A percentile compares a stretch with the other conserved stretches of the same genome.
phyloP scores from a whole-genome alignment of 1,140 invertebrate genomes.

The Zaprionus taronus region DNA sequence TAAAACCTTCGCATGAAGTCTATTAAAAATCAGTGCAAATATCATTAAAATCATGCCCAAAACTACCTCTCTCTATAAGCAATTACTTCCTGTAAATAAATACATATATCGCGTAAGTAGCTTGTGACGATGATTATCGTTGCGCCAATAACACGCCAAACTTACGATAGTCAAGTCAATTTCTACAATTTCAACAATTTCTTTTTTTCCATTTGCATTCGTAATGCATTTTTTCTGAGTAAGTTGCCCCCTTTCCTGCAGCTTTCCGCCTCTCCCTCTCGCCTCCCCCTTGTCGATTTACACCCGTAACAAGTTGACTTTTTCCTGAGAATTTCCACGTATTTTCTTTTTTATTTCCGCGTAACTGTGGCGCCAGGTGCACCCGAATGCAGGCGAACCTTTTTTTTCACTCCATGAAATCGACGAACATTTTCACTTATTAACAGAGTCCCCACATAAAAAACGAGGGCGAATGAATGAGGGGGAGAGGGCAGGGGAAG shows the following conservation, averaged over 20 bases:
- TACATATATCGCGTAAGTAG: not conserved
- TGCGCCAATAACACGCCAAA: constrained; percentile 1
- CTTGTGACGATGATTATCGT: not conserved
- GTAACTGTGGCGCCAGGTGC: constrained; percentile 62
- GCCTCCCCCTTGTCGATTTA: not conserved
- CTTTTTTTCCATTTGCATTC: not conserved
- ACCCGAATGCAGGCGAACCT: constrained; percentile 49
- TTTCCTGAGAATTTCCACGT: constrained; percentile 35
- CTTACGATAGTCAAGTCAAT: constrained; percentile 11
- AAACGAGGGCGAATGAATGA: not conserved
- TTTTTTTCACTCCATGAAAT: constrained; percentile 50
- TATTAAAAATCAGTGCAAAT: no score
- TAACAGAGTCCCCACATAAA: constrained; percentile 37
- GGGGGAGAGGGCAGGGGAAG: not conserved
- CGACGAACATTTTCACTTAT: constrained; percentile 56
- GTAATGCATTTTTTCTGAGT: not conserved
- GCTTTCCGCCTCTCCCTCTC: no score
- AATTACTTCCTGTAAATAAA: not conserved
- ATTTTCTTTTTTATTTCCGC: constrained; percentile 31
- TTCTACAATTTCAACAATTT: not conserved
- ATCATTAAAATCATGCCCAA: not conserved
- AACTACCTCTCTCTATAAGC: not conserved
- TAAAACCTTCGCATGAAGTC: no score
- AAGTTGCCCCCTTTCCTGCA: not conserved
- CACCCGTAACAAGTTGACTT: constrained; percentile 29